Conservation (phyloP, 2,888 invertebrate species). For the Lymantria dispar region DNA sequence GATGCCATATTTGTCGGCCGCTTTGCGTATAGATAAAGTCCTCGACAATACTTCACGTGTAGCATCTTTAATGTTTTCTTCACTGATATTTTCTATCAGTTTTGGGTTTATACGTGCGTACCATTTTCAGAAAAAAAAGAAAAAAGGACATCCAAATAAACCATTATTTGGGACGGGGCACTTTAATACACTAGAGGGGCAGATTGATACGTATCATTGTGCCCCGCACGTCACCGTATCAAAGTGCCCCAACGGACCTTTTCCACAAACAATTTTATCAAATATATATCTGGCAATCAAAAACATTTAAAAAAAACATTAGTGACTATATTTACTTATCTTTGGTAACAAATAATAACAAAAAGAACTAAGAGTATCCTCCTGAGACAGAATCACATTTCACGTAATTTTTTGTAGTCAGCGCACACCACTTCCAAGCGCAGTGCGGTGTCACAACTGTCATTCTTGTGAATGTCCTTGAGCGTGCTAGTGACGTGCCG, state of each 20-base stretch:
- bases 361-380: slow-evolving; percentile 12
- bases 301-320: slow-evolving; percentile 14
- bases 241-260: slow-evolving; percentile 10
- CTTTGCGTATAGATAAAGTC: slow-evolving; percentile 5
- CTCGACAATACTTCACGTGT: slow-evolving; percentile 19
- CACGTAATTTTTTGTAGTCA: slow-evolving; percentile 16
- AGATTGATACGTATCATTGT: slow-evolving; percentile 22
- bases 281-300: no score
- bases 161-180: neutral
- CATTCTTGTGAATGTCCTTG: no score
- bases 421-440: slow-evolving; percentile 1
- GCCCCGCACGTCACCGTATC: slow-evolving; percentile 14
- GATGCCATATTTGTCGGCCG: slow-evolving; percentile 23
- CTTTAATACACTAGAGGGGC: slow-evolving; percentile 18
- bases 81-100: slow-evolving; percentile 21
- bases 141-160: neutral
- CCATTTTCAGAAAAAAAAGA: neutral
- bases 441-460: no score
- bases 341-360: slow-evolving; percentile 17
- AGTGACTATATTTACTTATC: slow-evolving; percentile 18
- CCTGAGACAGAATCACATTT: slow-evolving; percentile 21
- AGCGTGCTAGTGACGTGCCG: no score
- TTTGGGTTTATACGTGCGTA: slow-evolving; percentile 7
- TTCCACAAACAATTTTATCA: slow-evolving; percentile 9
- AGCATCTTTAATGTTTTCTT: slow-evolving; percentile 18